Conservation (phyloP, 1,140 invertebrate species). For the Trachymyrmex cornetzi region DNA sequence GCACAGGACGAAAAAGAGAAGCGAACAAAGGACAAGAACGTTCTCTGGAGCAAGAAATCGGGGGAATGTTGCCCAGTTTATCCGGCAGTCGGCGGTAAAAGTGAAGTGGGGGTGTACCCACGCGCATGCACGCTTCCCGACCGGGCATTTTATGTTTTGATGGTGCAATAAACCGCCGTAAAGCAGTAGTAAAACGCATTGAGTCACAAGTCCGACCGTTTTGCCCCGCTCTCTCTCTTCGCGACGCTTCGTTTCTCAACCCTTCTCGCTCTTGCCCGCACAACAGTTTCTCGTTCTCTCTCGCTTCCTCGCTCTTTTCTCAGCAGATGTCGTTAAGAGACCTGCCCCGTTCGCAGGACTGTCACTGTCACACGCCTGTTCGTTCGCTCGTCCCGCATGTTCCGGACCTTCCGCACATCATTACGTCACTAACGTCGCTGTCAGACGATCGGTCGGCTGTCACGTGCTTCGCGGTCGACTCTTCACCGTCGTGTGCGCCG, state of each 20-base stretch:
- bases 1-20: slow-evolving; percentile 14
- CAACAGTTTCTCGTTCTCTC: slow-evolving; percentile 29
- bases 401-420: slow-evolving; percentile 75
- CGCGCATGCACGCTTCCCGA: slow-evolving; percentile 82
- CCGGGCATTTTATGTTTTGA: slow-evolving; percentile 87
- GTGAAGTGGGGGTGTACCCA: slow-evolving; percentile 82
- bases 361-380: slow-evolving; percentile 73
- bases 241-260: slow-evolving; percentile 55
- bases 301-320: slow-evolving; percentile 56
- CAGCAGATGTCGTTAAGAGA: slow-evolving; percentile 78
- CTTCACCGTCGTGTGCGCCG: slow-evolving; percentile 24
- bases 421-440: slow-evolving; percentile 72
- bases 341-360: slow-evolving; percentile 76
- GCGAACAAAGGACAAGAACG: slow-evolving; percentile 43
- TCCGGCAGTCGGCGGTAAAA: slow-evolving; percentile 79
- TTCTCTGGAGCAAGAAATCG: slow-evolving; percentile 69
- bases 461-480: slow-evolving; percentile 63
- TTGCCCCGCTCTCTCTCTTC: slow-evolving; percentile 56
- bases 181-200: slow-evolving; percentile 87
- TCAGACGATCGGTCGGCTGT: slow-evolving; percentile 67
- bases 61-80: slow-evolving; percentile 73
- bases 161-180: slow-evolving; percentile 86
- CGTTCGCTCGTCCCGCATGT: slow-evolving; percentile 52
- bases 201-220: slow-evolving; percentile 85
- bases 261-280: slow-evolving; percentile 9